Evolutionary conservation across 2,888 invertebrate genomes (phyloP).

Genomic region (Melanargia galathea): DNA sequence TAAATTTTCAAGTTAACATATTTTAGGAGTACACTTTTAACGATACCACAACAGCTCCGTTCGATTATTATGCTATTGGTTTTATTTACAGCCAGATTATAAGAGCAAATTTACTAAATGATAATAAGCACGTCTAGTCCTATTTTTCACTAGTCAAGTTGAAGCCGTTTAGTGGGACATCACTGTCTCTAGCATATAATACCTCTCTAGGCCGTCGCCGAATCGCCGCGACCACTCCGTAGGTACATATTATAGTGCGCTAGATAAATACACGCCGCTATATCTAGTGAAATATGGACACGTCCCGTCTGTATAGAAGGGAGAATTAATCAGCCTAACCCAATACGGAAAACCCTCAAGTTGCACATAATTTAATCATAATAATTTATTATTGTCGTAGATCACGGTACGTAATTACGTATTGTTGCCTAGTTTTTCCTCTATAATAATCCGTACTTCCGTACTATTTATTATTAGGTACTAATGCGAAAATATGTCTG

Average conservation of each 20-base stretch:
- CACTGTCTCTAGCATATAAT: no score
- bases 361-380: slow-evolving; percentile 26
- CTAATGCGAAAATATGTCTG: no score
- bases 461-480: background rate
- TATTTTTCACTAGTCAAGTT: no score
- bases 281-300: slow-evolving; percentile 21
- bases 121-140: no score
- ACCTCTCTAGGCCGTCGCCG: background rate
- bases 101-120: no score
- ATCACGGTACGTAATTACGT: slow-evolving; percentile 3
- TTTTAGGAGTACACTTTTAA: no score
- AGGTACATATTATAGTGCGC: slow-evolving; percentile 38
- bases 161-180: no score
- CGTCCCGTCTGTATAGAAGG: slow-evolving; percentile 43
- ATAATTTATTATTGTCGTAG: slow-evolving; percentile 12
- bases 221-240: slow-evolving; percentile 45
- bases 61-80: no score
- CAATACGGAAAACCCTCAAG: slow-evolving; percentile 41
- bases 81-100: no score
- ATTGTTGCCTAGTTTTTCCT: background rate
- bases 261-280: slow-evolving; percentile 23
- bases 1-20: no score
- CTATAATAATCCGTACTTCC: background rate
- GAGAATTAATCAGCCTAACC: slow-evolving; percentile 41
- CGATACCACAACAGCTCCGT: no score